These are phyloP conservation scores for Doris montereyensis DNA, from an alignment of 2,888 invertebrate genomes.

Conservation along the genomic window DNA sequence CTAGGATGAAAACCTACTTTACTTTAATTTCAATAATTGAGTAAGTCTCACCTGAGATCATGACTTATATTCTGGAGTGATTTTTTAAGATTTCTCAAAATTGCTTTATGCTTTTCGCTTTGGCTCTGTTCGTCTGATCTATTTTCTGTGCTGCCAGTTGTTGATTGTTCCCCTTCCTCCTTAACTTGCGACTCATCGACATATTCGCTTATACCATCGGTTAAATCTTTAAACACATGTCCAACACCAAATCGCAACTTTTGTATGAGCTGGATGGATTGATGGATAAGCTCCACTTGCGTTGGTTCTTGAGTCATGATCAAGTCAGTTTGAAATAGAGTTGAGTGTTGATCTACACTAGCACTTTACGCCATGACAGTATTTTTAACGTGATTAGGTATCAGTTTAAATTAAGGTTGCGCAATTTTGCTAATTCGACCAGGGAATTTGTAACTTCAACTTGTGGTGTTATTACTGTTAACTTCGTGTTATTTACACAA, in stretches of 20 bases:
- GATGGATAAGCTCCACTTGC: constrained; percentile 55
- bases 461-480: no score
- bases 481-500: no score
- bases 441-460: no score
- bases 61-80: constrained; percentile 85
- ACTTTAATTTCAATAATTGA: no score
- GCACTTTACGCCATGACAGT: no score
- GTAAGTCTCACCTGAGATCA: constrained; percentile 81
- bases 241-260: constrained; percentile 64
- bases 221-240: constrained; percentile 62
- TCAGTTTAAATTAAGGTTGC: no score
- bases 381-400: no score
- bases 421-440: no score
- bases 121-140: constrained; percentile 43
- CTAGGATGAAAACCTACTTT: no score
- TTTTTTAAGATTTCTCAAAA: constrained; percentile 85
- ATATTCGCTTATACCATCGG: constrained; percentile 53
- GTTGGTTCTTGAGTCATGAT: constrained; percentile 14
- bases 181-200: constrained; percentile 20
- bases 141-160: no score
- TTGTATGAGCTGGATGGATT: constrained; percentile 63
- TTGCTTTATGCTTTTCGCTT: constrained; percentile 80
- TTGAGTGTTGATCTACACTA: no score
- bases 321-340: no score
- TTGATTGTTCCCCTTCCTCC: constrained; percentile 58